These are phyloP conservation scores for Drosophila anomelani DNA, from an alignment of 2,888 invertebrate genomes.

Conservation along the genomic window DNA sequence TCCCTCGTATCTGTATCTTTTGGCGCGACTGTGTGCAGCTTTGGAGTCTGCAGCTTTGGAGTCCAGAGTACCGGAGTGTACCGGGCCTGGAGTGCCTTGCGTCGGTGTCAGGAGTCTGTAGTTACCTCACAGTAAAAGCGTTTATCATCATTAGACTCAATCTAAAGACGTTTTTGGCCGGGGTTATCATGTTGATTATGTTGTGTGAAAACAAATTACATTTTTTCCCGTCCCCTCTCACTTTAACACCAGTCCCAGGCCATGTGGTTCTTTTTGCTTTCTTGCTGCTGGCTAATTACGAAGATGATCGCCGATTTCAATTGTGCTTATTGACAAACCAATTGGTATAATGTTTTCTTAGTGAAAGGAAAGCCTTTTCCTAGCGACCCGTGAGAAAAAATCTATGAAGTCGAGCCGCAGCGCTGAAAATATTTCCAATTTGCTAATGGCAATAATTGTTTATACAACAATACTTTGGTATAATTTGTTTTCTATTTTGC, in stretches of 20 bases:
- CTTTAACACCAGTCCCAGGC: constrained; percentile 64
- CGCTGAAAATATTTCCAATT: constrained; percentile 67
- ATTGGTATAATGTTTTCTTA: constrained; percentile 50
- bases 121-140: constrained; percentile 82
- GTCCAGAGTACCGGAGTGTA: constrained; percentile 41
- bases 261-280: too few relatives aligned
- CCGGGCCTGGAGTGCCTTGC: constrained; percentile 34
- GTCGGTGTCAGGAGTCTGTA: constrained; percentile 80
- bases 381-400: constrained; percentile 66
- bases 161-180: constrained; percentile 83
- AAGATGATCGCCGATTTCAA: constrained; percentile 65
- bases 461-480: constrained; percentile 59
- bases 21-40: constrained; percentile 16
- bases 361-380: constrained; percentile 47
- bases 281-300: constrained; percentile 65
- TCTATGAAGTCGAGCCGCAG: constrained; percentile 64
- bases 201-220: constrained; percentile 85
- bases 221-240: constrained; percentile 70
- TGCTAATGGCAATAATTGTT: constrained; percentile 72
- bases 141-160: constrained; percentile 85
- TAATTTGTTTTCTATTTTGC: constrained; percentile 49
- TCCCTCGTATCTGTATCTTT: constrained; percentile 38
- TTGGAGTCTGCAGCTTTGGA: neutral
- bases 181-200: constrained; percentile 85
- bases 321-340: constrained; percentile 77